Base-by-base conservation (phyloP, 2,888 invertebrate species). In the Sabatieria punctata region DNA sequence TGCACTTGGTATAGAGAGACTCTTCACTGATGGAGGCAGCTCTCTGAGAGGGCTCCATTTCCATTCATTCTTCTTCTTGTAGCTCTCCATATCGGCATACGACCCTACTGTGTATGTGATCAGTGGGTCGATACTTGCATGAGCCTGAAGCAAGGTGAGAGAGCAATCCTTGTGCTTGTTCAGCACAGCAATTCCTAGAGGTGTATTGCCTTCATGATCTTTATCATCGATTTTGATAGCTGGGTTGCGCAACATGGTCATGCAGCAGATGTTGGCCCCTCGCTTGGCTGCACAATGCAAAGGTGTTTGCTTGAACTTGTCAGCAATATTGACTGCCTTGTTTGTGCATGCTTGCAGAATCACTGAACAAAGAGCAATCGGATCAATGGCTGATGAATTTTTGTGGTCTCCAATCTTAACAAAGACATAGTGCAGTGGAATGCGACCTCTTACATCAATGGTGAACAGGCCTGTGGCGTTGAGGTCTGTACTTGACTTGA, bases 371-470 rank as follows among this genome's bases (percentile, higher is more conserved):
- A 59, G 49, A 1, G 56, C 55, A 15, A 58, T 56, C 1, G 59
- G 59, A 42, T 59, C 59, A 15, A 38, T 22, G 11, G 19, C 24
- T 11, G 41, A 6, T 1, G 33, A 25, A 13, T 24, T 27, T 21
- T 13, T 25, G 19, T 47, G 24, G 8, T 41, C 43, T 39, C 50
- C 54, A 42, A 64, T 63, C 51, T 66, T 65, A 13, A 65, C 58
- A 55, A 72, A 72, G 2, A 67, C 68, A 55, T 72, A 70, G 56
- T 73, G 73, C 21, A 73, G 58, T 4, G 73, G 69, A 23, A 67
- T 58, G 41, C 70, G 55, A 6, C 61, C 63, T 6, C 59, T 52
- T 41, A 43, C 43, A 49, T 69, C 69, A n/a, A n/a, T n/a, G 6
- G 59, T 57, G 48, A 66, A 60, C 6, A 61, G 54, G 2, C 25